Evolutionary conservation across 1,140 invertebrate species (phyloP).

Genomic region (Sinella curviseta): DNA sequence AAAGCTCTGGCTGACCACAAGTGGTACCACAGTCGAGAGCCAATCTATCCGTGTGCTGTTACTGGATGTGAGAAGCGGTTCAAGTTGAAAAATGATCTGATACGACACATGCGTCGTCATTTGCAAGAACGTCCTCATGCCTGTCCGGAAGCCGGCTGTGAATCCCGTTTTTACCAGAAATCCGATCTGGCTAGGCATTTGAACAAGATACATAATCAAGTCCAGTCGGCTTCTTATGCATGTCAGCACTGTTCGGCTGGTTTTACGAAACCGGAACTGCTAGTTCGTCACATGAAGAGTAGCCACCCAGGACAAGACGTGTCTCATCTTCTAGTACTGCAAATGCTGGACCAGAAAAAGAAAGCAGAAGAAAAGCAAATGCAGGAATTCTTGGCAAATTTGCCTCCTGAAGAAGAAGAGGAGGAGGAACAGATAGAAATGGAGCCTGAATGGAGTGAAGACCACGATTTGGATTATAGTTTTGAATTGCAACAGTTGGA

Average conservation of each 20-base stretch:
- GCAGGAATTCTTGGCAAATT: neutral
- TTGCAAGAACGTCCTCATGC: neutral
- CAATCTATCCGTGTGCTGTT: neutral
- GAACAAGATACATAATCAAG: neutral
- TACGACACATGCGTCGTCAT: neutral
- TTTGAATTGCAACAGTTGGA: slow-evolving; percentile 4
- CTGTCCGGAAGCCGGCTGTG: neutral
- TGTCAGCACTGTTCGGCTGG: neutral
- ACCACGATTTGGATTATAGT: neutral
- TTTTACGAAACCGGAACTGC: neutral
- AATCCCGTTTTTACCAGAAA: neutral
- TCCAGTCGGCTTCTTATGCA: neutral
- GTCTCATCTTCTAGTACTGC: neutral
- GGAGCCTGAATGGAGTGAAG: neutral
- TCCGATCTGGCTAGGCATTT: neutral
- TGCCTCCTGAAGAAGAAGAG: neutral
- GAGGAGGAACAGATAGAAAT: neutral
- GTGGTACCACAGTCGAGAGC: slow-evolving; percentile 6
- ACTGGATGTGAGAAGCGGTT: neutral
- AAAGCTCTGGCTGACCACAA: slow-evolving; percentile 15
- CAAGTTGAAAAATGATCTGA: slow-evolving; percentile 11
- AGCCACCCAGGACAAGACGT: neutral
- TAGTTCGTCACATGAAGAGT: neutral
- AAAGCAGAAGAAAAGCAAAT: neutral
- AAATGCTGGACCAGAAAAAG: neutral